A percentile compares a stretch with the other conserved stretches of the same genome.
These are phyloP conservation scores for Pungitius pungitius DNA, from an alignment of 2,113 vertebrate genomes.

Conservation along the genomic window DNA sequence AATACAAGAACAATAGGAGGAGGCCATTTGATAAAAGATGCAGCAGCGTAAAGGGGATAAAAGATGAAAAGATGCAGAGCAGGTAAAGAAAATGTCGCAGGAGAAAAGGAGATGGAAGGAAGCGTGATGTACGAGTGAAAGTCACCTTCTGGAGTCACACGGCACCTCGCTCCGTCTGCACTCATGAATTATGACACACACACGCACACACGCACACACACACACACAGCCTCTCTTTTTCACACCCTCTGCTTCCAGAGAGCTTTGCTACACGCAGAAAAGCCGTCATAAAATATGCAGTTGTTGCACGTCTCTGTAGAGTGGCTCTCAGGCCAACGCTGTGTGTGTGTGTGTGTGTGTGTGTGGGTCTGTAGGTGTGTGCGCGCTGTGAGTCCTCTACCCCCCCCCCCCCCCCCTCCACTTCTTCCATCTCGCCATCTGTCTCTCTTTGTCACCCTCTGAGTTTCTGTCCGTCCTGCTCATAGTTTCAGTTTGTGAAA, in stretches of 20 bases:
- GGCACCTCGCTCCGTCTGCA: slow-evolving; percentile 60
- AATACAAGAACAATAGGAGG: neutral
- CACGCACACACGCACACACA: slow-evolving; percentile 26
- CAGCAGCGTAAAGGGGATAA: neutral
- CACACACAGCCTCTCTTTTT: slow-evolving; percentile 2
- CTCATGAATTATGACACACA: slow-evolving; percentile 73
- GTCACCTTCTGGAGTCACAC: slow-evolving; percentile 72
- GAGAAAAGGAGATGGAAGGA: neutral
- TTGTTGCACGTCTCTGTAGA: slow-evolving; percentile 63
- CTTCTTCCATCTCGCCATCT: slow-evolving; percentile 16
- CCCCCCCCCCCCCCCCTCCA: neutral
- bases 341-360: slow-evolving; percentile 37
- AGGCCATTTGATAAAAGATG: neutral
- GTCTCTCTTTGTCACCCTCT: slow-evolving; percentile 33
- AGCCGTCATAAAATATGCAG: slow-evolving; percentile 82
- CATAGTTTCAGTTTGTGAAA: slow-evolving; percentile 6
- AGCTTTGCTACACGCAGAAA: slow-evolving; percentile 65
- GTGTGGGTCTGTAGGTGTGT: slow-evolving; percentile 33
- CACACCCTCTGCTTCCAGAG: slow-evolving; percentile 51
- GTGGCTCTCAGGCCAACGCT: slow-evolving; percentile 52
- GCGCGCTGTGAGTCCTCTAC: slow-evolving; percentile 3
- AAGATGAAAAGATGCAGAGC: neutral
- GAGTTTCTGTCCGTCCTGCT: slow-evolving; percentile 9
- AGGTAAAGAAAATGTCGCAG: neutral
- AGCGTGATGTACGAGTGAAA: slow-evolving; percentile 50